phyloP scores from a whole-genome alignment of 1,140 invertebrate genomes.

The Pseudomyrmex pallidus region DNA sequence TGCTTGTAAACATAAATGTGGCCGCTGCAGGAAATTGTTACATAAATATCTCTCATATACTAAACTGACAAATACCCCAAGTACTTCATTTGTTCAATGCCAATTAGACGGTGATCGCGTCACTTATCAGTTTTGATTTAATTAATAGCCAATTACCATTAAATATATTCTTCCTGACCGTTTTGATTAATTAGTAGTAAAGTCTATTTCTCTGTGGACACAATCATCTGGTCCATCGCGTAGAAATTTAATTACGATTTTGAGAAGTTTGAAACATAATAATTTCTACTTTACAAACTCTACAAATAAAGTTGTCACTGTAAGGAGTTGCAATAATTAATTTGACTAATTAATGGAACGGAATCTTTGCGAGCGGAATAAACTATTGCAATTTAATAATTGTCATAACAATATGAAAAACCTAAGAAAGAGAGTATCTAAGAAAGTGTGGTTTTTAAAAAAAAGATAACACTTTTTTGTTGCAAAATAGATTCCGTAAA shows the following conservation, averaged over 20 bases:
- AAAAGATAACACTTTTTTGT: too few species aligned
- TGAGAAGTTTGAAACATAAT: slow-evolving; percentile 20
- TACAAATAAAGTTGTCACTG: not conserved
- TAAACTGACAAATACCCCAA: slow-evolving; percentile 29
- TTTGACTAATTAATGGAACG: not conserved
- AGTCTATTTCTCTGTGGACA: not conserved
- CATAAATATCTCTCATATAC: slow-evolving; percentile 13
- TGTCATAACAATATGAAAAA: too few species aligned
- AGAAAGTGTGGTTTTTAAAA: too few species aligned
- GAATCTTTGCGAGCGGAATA: not conserved
- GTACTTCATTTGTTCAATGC: slow-evolving; percentile 20
- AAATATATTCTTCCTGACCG: slow-evolving; percentile 26
- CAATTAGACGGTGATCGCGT: slow-evolving; percentile 25
- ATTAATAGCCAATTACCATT: slow-evolving; percentile 21
- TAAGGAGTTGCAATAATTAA: not conserved
- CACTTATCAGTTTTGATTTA: slow-evolving; percentile 15
- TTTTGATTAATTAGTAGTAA: slow-evolving; percentile 11
- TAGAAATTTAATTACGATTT: slow-evolving; percentile 10
- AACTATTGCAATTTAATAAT: too few species aligned
- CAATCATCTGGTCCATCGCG: too few species aligned
- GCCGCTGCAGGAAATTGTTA: slow-evolving; percentile 14
- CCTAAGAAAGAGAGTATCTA: too few species aligned
- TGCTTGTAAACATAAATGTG: slow-evolving; percentile 43
- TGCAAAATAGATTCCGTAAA: too few species aligned
- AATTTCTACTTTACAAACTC: not conserved